Base-by-base conservation (phyloP, 1,140 invertebrate genomes). In the Cyphomyrmex costatus region DNA sequence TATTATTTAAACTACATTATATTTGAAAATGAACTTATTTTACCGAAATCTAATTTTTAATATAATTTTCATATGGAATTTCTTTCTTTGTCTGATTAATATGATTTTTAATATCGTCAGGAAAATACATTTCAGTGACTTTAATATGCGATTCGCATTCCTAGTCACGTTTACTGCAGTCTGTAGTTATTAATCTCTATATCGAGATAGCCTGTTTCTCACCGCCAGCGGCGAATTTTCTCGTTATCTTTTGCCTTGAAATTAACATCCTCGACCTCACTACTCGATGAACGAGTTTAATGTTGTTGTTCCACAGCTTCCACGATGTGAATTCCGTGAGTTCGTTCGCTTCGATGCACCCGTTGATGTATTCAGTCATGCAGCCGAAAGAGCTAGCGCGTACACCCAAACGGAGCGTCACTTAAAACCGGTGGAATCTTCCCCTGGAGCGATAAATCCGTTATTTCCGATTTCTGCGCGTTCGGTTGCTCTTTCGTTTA, bases 341-440 rank as follows among this genome's bases (percentile, higher is more conserved):
- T 33, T 42, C 7, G 51, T 27, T 51, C 46, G 60, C 73, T 65
- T 78, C 58, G 58, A 36, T 56, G 60, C 60, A 30, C 21, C 46
- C 36, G 24, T 0, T 12, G 74, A 65, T 63, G 73, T 46, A 85
- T 70, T 46, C 61, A 61, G 27, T 36, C 73, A 42, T 36, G 53
- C 51, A 56, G 51, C 24, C 33, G 49, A 77, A 77, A 63, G 71
- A 84, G 33, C 33, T 33, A 8, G 61, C n/a, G 46, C 21, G 42
- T 12, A 33, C 27, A n/a, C 42, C 33, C 7, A 19, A 49, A 70
- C 21, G 30, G 60, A 21, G 30, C 82, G 60, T 78, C 73, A 78
- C 73, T 85, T 85, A 53, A 85, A 85, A 85, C 66, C 61, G 46
- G n/a, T 16, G 74, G 71, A 78, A 77, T 85, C 60, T 85, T 77